Evolutionary conservation across 1,140 invertebrate genomes (phyloP).

Genomic region (Chrysomallon squamiferum): DNA sequence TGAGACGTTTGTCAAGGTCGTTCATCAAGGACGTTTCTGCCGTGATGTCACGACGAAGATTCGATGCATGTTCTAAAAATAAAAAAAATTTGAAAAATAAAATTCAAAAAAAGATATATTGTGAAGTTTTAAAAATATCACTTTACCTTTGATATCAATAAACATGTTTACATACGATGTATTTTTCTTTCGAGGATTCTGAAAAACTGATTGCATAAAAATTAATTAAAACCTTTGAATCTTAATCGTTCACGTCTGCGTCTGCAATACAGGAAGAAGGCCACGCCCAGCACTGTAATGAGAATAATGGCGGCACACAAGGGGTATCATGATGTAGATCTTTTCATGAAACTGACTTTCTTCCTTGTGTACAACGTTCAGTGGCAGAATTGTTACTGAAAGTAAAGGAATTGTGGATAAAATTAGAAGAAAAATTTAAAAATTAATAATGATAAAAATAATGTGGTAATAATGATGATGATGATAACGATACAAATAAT

Average conservation of each 20-base stretch:
- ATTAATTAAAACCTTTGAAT: conserved; percentile 61
- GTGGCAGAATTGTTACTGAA: conserved; percentile 90
- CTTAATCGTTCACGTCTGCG: conserved; percentile 41
- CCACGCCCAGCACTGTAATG: conserved; percentile 88
- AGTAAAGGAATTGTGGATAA: conserved; percentile 67
- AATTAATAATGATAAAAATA: conserved; percentile 39
- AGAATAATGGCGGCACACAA: conserved; percentile 83
- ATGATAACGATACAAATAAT: no score
- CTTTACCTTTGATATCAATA: no score
- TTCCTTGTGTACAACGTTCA: conserved; percentile 80
- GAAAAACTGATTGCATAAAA: neutral
- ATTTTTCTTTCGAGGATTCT: neutral
- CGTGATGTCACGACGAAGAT: conserved; percentile 56
- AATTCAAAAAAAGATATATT: neutral
- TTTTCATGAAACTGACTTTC: conserved; percentile 77
- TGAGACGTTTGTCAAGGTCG: conserved; percentile 58
- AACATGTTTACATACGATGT: neutral
- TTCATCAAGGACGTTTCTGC: conserved; percentile 61
- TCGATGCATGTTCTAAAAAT: conserved; percentile 45
- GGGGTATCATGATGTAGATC: conserved; percentile 92
- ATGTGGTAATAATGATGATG: no score
- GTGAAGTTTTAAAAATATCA: neutral
- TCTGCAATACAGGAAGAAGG: conserved; percentile 69
- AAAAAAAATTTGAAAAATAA: neutral
- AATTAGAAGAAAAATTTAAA: conserved; percentile 60